These are phyloP conservation scores for Porites evermanni DNA, from an alignment of 92 coral and sea anemone species.

Conservation along the genomic window DNA sequence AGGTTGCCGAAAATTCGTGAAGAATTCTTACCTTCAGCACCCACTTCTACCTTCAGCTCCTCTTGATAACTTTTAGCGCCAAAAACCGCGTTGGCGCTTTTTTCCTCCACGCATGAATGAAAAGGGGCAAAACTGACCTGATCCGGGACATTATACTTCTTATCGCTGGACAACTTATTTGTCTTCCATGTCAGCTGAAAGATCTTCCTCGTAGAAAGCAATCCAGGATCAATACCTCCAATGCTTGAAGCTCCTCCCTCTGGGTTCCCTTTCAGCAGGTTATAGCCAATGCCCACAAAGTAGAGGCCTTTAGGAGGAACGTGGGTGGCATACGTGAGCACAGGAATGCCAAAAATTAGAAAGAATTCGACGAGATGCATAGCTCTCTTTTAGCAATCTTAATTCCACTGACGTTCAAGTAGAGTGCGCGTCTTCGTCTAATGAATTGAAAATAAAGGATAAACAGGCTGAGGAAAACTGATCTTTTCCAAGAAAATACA, in stretches of 20 bases:
- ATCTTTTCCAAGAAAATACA: too few relatives aligned
- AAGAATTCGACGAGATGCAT: background rate
- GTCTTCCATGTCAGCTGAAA: constrained; percentile 47
- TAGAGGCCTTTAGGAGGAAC: constrained; percentile 57
- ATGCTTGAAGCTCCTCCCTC: constrained; percentile 59
- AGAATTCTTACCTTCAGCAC: background rate
- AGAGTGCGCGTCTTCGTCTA: too few relatives aligned
- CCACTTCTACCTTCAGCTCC: background rate
- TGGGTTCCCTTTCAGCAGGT: constrained; percentile 70
- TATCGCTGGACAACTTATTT: constrained; percentile 3
- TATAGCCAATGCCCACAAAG: constrained; percentile 65
- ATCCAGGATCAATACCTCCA: constrained; percentile 76
- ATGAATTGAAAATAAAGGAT: too few relatives aligned
- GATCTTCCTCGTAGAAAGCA: constrained; percentile 50
- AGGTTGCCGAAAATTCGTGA: too few relatives aligned
- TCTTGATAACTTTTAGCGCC: constrained; percentile 21
- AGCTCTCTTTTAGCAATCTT: background rate
- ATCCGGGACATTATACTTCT: constrained; percentile 20
- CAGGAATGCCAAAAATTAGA: background rate
- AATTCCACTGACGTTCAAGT: background rate
- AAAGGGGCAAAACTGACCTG: constrained; percentile 17
- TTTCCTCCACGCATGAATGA: background rate
- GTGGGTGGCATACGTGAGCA: background rate
- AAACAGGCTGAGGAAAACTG: too few relatives aligned
- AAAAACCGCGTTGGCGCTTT: background rate